Conservation (phyloP, 2,888 invertebrate genomes). For the Octodonta nipae region DNA sequence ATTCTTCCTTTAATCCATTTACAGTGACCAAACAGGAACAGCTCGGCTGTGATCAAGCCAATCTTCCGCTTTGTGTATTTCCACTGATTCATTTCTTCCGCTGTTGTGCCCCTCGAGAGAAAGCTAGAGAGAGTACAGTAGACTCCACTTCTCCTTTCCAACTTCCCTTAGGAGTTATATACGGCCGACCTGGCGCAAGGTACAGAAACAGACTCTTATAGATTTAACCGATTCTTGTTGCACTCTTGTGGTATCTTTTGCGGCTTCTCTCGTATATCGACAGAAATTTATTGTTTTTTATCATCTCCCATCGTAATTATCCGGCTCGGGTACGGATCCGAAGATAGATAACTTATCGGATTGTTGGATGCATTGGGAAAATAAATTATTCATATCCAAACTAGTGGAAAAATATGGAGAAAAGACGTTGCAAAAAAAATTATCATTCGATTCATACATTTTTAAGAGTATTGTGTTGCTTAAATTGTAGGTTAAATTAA, state of each 20-base stretch:
- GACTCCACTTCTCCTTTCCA: conserved; percentile 6
- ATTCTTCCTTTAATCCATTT: conserved; percentile 12
- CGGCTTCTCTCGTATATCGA: conserved; percentile 12
- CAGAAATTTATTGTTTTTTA: conserved; percentile 4
- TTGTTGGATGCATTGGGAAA: too few species aligned
- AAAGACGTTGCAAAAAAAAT: too few species aligned
- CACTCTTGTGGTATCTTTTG: conserved; percentile 19
- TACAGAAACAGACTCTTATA: conserved; percentile 12
- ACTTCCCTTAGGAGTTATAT: conserved; percentile 22
- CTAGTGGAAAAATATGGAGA: too few species aligned
- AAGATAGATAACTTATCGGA: too few species aligned
- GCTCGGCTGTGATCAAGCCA: conserved; percentile 10
- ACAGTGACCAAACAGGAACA: conserved; percentile 4
- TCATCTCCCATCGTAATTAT: conserved; percentile 3
- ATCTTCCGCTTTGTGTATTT: conserved; percentile 13
- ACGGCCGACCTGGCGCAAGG: too few species aligned
- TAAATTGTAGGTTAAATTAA: too few species aligned
- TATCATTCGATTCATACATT: too few species aligned
- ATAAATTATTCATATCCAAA: too few species aligned
- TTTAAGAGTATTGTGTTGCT: too few species aligned
- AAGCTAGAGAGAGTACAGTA: too few species aligned
- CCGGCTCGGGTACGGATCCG: too few species aligned
- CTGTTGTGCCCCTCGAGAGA: conserved; percentile 15
- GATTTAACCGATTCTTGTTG: conserved; percentile 22
- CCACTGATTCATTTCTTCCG: conserved; percentile 21